Evolutionary conservation across 2,797 vertebrate genomes (phyloP), one percentile per base, ranked within the genome.

Genomic region (Coluber constrictor): DNA sequence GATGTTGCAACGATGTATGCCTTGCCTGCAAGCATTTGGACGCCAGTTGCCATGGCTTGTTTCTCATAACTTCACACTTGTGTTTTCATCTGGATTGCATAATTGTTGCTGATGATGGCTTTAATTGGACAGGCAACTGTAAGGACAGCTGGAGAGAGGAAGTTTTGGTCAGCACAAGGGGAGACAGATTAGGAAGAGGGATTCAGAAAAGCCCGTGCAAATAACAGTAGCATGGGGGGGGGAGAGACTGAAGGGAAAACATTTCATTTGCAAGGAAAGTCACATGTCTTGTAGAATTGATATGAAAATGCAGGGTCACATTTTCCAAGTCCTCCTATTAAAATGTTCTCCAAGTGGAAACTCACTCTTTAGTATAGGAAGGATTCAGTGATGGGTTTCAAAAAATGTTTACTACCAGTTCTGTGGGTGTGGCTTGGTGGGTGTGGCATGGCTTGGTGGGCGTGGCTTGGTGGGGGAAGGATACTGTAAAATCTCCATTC

Each of bases 61-160:
- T 47, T 92, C 66, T 70, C 55, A 83, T 89, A 60, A 83, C 66
- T 83, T 89, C 91, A 92, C 91, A 92, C 55, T 92, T 89, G 66
- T 6, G 5, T 57, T 89, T 12, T 51, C 87, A 89, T 89, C 91
- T 89, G 91, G 56, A 60, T 92, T 51, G 66, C 87, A 60, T 92
- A 89, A 88, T 92, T 70, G 47, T 15, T 59, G 3, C 6, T 66
- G 15, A 1, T 56, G 61, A 29, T 91, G 90, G 23, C 29, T 90
- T 66, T 90, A 63, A 92, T 63, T 86, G 88, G 25, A 56, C 79
- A 83, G 47, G 43, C 47, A 86, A 55, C 55, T 32, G 56, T 9
- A 55, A 47, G 86, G 57, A 6, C 74, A 83, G 47, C 56, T 90
- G 88, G 92, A 23, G 7, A 86, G 74, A 54, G 57, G 29, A 55